Evolutionary conservation across 2,888 invertebrate genomes (phyloP), one percentile per base, ranked within the genome.

Genomic region (Blomia tropicalis): DNA sequence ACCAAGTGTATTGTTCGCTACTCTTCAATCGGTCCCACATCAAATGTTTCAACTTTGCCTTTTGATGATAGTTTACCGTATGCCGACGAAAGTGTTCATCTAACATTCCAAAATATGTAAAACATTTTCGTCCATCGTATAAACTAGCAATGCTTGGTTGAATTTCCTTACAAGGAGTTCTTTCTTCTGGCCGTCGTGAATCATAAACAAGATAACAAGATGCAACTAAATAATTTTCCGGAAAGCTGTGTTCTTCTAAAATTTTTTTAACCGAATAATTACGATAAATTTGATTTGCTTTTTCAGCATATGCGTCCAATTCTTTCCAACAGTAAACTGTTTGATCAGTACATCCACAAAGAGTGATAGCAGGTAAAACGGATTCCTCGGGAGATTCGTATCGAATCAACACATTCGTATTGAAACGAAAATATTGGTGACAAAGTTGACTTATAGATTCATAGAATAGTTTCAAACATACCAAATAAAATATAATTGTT

Each of bases 321-420:
- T 47, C 22, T 36, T 36, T 36, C 7, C 7, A 11, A 3, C 29
- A 29, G 3, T 29, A 3, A 31, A 32, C 23, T 19, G 25, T 17
- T 36, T 19, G 14, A n/a, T 32, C 14, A 53, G 53, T 17, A 27
- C 53, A 19, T 25, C 51, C 60, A 60, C 60, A 60, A 11, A 60
- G 29, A 17, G 60, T 60, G 2, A 60, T 5, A 23, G 53, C 60
- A 3, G 60, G 60, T 29, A 60, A 51, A 11, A 32, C 25, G n/a
- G 31, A 53, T n/a, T 25, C n/a, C 14, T 56, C 29, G 1, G 60
- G 60, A 22, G 7, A 11, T 53, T 60, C 25, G 19, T 53, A 53
- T 25, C 30, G 7, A 41, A 60, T 23, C 60, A 60, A 30, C 19
- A 60, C 53, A 22, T 30, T 60, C 7, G 60, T 60, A 2, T 60